Base-by-base conservation (phyloP, 2,113 vertebrate genomes). In the Mobula hypostoma region DNA sequence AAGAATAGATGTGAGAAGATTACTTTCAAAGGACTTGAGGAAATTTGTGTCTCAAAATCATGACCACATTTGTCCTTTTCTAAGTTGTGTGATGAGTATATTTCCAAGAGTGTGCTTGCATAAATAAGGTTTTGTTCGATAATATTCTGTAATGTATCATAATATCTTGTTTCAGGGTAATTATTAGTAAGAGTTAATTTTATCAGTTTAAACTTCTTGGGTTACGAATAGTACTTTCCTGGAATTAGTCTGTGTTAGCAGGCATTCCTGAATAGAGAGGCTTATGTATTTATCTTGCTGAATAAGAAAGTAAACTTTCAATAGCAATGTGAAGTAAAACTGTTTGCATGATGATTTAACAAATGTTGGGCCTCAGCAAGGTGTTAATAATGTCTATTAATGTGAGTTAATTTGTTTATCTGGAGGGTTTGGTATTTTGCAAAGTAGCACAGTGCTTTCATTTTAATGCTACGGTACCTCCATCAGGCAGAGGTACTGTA, bases 101-200 rank as follows among this genome's bases (percentile, higher is more conserved):
- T 91, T 66, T 19, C 7, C 27, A 15, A 63, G 9, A 66, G 32
- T 17, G 27, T 32, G 3, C 12, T 40, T 66, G 87, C 58, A 63
- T 8, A 66, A n/a, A 91, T 68, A 19, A 36, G 63, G 66, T 32
- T 63, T 19, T 27, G 17, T 66, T 91, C 15, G 1, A 68, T 68
- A 88, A 91, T 36, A 29, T 29, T 66, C 0, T 91, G 88, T 91
- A 70, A 70, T 27, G 11, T 92, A 66, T 8, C 32, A 27, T 9
- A 19, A 11, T 68, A 91, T 66, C 48, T 63, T 88, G 27, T 48
- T 48, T 48, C 68, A 5, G 19, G 36, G 36, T 8, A 36, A 74
- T 92, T n/a, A 21, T 92, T 92, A 92, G 70, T 70, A 2, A 32
- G 63, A 24, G 90, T 74, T 93, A 74, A 93, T 93, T 93, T 93